These are phyloP conservation scores for Helogale parvula DNA, from an alignment of 2,113 vertebrate species.

Conservation along the genomic window DNA sequence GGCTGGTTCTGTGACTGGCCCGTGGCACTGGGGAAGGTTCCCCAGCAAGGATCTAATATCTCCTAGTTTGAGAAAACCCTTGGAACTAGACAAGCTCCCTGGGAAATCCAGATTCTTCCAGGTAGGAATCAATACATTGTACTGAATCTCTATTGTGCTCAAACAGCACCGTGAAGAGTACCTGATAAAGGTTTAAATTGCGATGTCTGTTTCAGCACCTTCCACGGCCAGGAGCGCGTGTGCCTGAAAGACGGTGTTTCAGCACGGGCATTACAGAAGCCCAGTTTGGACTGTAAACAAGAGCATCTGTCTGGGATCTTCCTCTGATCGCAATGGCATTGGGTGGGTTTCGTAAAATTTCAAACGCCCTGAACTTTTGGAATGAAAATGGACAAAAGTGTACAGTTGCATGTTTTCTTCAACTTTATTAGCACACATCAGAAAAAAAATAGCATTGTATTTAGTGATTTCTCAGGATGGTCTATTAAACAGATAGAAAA, in stretches of 20 bases:
- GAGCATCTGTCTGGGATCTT: neutral
- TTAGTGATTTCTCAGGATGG: conserved; percentile 53
- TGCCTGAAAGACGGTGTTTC: conserved; percentile 59
- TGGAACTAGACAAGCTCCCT: neutral
- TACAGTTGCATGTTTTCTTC: conserved; percentile 62
- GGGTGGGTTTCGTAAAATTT: neutral
- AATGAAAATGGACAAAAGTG: conserved; percentile 73
- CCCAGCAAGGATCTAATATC: neutral
- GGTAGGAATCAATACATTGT: neutral
- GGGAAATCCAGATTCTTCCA: neutral
- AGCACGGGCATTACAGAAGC: conserved; percentile 65
- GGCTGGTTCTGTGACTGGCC: neutral
- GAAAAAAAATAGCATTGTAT: conserved; percentile 73
- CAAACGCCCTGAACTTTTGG: conserved; percentile 52
- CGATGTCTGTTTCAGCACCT: conserved; percentile 72
- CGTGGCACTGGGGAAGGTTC: neutral
- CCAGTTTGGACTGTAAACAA: conserved; percentile 33
- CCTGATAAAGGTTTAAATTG: conserved; percentile 73
- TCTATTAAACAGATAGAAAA: conserved; percentile 69
- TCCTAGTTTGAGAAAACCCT: neutral
- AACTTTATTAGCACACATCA: conserved; percentile 78
- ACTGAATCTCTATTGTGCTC: neutral
- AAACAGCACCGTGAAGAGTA: conserved; percentile 66
- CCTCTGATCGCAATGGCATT: neutral
- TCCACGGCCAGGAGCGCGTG: conserved; percentile 41